Conservation (phyloP, 2,888 invertebrate species). For the Drosophila subsilvestris region DNA sequence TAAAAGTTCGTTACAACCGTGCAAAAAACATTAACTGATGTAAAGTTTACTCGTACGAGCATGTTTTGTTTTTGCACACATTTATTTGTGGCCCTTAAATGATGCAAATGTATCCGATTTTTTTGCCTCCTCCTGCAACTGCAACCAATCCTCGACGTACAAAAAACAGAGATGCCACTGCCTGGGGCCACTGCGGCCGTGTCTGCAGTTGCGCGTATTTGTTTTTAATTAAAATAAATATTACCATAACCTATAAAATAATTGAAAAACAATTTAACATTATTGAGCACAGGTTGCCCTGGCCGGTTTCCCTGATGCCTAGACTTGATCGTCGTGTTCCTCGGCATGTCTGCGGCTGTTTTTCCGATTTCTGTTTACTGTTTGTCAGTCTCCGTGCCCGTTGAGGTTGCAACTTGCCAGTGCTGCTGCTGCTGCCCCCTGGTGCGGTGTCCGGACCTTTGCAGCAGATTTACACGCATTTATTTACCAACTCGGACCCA, state of each 20-base stretch:
- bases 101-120: constrained; percentile 40
- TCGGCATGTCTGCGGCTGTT: constrained; percentile 17
- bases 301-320: neutral
- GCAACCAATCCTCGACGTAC: neutral
- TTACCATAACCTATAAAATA: constrained; percentile 80
- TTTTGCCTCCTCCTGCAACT: constrained; percentile 15
- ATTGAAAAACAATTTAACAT: constrained; percentile 81
- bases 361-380: constrained; percentile 25
- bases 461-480: constrained; percentile 59
- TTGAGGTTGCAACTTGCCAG: constrained; percentile 36
- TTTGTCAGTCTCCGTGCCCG: constrained; percentile 29
- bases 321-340: constrained; percentile 13
- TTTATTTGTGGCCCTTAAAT: constrained; percentile 28
- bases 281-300: constrained; percentile 45
- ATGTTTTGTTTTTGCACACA: constrained; percentile 3
- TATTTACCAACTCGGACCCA: constrained; percentile 40
- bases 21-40: constrained; percentile 15
- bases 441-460: constrained; percentile 23
- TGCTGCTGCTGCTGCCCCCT: neutral
- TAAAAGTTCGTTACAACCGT: constrained; percentile 16
- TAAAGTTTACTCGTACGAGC: neutral
- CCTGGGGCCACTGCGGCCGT: constrained; percentile 12
- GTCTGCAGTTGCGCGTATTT: constrained; percentile 60
- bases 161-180: constrained; percentile 13
- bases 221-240: constrained; percentile 81